These are phyloP conservation scores for Drosophila prostipennis DNA, from an alignment of 2,888 invertebrate species.

Conservation along the genomic window DNA sequence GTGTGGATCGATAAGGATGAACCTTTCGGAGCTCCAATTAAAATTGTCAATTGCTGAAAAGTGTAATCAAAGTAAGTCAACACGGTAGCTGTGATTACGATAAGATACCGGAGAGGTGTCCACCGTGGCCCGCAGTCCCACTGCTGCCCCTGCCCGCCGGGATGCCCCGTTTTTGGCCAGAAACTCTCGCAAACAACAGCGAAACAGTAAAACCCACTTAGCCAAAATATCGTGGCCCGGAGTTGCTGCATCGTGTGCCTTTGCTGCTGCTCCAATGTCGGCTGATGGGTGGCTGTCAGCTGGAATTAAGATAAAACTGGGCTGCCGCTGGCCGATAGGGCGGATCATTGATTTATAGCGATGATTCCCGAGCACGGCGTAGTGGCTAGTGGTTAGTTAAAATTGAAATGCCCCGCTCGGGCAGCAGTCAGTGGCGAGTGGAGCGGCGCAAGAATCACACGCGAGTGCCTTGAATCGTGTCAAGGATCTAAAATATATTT, in stretches of 20 bases:
- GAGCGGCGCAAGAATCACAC: conserved; percentile 49
- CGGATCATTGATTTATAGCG: conserved; percentile 71
- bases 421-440: conserved; percentile 56
- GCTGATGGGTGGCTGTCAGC: conserved; percentile 79
- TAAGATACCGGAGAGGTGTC: conserved; percentile 36
- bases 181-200: conserved; percentile 41
- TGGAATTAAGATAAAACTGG: conserved; percentile 79
- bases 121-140: not conserved
- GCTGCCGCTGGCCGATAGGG: conserved; percentile 45
- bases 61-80: conserved; percentile 45
- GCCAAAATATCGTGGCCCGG: conserved; percentile 31
- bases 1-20: conserved; percentile 40
- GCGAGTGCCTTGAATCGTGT: conserved; percentile 28
- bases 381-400: conserved; percentile 56
- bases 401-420: conserved; percentile 54
- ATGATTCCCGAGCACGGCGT: conserved; percentile 48
- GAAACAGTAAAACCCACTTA: conserved; percentile 44
- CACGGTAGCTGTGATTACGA: conserved; percentile 43
- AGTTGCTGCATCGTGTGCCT: conserved; percentile 36
- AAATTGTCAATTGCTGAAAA: conserved; percentile 52
- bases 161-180: conserved; percentile 19
- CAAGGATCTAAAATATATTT: conserved; percentile 24
- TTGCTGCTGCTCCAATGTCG: conserved; percentile 33
- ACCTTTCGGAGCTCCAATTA: conserved; percentile 43
- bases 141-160: conserved; percentile 5